Conservation (phyloP, 2,797 vertebrate genomes). For the Halcyon chelicuti region DNA sequence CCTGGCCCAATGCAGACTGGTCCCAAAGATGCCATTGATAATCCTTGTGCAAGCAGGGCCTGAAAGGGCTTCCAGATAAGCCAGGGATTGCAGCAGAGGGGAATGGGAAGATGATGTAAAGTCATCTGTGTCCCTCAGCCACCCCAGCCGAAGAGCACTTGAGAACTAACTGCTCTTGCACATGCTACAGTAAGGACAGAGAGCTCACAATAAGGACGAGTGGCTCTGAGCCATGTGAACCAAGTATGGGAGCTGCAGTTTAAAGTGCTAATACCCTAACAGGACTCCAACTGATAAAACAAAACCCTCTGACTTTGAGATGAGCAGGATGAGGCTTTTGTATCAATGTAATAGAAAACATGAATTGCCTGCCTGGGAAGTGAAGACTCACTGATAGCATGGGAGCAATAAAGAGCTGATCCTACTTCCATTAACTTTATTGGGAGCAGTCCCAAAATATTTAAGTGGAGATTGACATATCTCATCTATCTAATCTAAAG, state of each 20-base stretch:
- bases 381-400: background rate
- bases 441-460: slow-evolving; percentile 59
- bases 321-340: background rate
- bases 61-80: background rate
- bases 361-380: slow-evolving; percentile 9
- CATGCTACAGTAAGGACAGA: background rate
- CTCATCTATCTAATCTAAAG: slow-evolving; percentile 54
- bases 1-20: fast-evolving
- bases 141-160: background rate
- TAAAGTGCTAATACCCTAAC: background rate
- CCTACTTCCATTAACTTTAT: slow-evolving; percentile 70
- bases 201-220: fast-evolving
- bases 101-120: background rate
- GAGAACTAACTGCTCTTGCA: background rate
- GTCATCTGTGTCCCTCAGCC: fast-evolving
- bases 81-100: background rate
- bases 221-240: background rate
- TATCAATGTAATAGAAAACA: background rate
- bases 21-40: background rate
- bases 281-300: background rate
- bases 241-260: background rate
- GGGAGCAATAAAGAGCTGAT: slow-evolving; percentile 48
- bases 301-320: background rate
- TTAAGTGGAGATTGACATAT: slow-evolving; percentile 53
- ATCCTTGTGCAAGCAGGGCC: background rate